These are phyloP conservation scores for Xanthia togata DNA, from an alignment of 2,888 invertebrate genomes.

Conservation along the genomic window DNA sequence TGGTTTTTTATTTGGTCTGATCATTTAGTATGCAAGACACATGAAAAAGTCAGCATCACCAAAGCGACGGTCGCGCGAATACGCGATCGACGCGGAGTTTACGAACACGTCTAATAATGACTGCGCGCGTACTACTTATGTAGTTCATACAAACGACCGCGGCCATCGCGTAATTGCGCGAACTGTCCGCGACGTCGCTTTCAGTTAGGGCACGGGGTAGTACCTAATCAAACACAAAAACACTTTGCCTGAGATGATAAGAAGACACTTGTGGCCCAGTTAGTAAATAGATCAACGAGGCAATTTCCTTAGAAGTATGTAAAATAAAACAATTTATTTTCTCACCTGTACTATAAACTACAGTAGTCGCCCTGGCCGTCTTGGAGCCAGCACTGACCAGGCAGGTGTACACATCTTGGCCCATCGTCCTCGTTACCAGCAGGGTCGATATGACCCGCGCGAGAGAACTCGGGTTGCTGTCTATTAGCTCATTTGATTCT, in stretches of 20 bases:
- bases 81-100: too few species aligned
- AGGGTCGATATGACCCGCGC: slow-evolving; percentile 93
- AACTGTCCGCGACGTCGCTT: neutral
- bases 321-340: neutral
- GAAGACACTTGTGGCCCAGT: neutral
- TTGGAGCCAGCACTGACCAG: slow-evolving; percentile 92
- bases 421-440: slow-evolving; percentile 92
- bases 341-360: slow-evolving; percentile 88
- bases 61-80: too few species aligned
- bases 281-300: neutral
- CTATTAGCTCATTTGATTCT: slow-evolving; percentile 91
- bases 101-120: too few species aligned
- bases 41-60: neutral
- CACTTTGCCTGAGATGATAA: neutral
- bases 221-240: neutral
- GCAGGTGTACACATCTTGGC: slow-evolving; percentile 94
- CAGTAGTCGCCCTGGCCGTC: slow-evolving; percentile 90
- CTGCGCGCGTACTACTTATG: neutral
- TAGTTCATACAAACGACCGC: neutral
- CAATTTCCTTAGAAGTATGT: too few species aligned
- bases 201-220: neutral
- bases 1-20: too few species aligned
- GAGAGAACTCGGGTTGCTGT: slow-evolving; percentile 89
- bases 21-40: neutral
- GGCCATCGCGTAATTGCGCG: neutral